Evolutionary conservation across 2,888 invertebrate species (phyloP).

Genomic region (Eupithecia subumbrata): DNA sequence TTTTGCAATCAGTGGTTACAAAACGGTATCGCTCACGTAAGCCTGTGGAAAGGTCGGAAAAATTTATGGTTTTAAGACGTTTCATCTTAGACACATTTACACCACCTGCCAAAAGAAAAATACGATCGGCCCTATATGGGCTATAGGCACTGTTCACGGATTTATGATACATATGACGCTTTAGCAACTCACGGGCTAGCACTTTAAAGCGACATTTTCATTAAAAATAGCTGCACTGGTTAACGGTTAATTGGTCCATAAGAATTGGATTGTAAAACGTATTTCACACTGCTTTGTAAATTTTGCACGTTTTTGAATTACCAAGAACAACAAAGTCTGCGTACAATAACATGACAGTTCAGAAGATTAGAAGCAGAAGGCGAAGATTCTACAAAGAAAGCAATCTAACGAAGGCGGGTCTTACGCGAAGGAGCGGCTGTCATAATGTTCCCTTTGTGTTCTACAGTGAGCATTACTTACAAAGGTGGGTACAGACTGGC

Average conservation of each 20-base stretch:
- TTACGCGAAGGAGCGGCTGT: conserved; percentile 15
- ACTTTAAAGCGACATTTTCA: too few species aligned
- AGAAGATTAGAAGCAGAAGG: conserved; percentile 18
- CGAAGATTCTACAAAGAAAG: conserved; percentile 17
- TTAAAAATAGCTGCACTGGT: too few species aligned
- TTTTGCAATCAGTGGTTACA: neutral
- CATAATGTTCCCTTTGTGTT: conserved; percentile 14
- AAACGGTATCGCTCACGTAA: neutral
- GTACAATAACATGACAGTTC: conserved; percentile 21
- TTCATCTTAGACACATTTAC: too few species aligned
- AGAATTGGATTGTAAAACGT: neutral
- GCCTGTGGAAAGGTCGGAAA: neutral
- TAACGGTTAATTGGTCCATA: too few species aligned
- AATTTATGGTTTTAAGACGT: neutral
- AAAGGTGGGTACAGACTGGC: neutral
- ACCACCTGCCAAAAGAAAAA: too few species aligned
- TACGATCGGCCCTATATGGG: too few species aligned
- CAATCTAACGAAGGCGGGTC: conserved; percentile 14
- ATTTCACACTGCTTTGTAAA: neutral
- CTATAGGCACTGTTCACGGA: too few species aligned
- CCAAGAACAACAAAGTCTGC: neutral
- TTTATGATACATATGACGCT: too few species aligned
- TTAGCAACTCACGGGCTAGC: too few species aligned
- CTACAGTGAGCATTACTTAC: neutral
- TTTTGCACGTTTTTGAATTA: neutral